These are phyloP conservation scores for human DNA, from an alignment of 2,113 vertebrate species.

Conservation along the genomic window DNA sequence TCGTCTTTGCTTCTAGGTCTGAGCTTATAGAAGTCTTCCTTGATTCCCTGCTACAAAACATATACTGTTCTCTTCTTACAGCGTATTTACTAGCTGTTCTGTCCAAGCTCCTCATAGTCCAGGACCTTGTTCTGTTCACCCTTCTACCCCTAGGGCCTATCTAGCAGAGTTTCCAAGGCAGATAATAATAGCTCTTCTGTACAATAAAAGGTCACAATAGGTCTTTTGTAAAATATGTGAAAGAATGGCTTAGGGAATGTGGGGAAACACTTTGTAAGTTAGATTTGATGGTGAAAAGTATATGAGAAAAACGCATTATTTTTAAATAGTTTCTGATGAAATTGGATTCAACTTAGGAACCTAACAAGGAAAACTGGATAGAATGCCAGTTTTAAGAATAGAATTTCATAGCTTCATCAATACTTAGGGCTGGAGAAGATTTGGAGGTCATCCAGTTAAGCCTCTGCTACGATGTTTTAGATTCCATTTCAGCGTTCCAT, in stretches of 20 bases:
- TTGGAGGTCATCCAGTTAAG: neutral
- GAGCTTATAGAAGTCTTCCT: neutral
- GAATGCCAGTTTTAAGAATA: neutral
- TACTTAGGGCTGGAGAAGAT: neutral
- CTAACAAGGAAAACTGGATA: neutral
- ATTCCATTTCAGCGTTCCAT: neutral
- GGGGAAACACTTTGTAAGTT: neutral
- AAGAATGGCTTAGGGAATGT: neutral
- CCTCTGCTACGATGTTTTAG: neutral
- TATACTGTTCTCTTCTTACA: neutral
- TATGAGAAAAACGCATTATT: neutral
- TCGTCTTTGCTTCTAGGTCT: neutral
- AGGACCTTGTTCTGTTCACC: neutral
- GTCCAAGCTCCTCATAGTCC: neutral
- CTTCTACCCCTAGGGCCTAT: neutral
- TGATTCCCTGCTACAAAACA: neutral
- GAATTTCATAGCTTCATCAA: neutral
- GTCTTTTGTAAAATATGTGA: neutral
- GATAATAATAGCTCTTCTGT: neutral
- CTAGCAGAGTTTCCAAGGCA: neutral
- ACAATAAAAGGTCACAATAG: neutral
- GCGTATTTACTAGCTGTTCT: neutral
- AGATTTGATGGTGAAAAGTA: neutral
- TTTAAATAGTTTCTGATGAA: neutral
- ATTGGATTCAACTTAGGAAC: neutral